Base-by-base conservation (phyloP, 2,888 invertebrate species). In the Lottia gigantea region DNA sequence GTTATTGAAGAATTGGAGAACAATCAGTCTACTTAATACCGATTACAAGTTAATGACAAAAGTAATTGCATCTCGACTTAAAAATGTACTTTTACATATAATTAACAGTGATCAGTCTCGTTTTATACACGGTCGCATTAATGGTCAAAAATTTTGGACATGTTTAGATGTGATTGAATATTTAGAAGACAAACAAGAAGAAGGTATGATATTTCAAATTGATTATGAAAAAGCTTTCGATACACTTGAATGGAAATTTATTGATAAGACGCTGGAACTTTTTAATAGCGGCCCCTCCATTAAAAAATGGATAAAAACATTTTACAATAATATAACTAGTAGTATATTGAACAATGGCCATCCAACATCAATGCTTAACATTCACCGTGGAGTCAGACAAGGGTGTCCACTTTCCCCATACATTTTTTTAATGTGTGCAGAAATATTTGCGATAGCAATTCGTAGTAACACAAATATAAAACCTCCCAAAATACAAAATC, bases 61-160 rank as follows among this genome's bases (percentile, higher is more conserved):
- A 62, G 46, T 26, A 14, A 15, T 73, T n/a, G 55, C 73, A 0
- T 16, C 46, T 14, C 47, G 73, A 64, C 26, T 71, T 14, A 71
- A 71, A 67, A 3, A 19, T 14, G 2, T 68, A 6, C 19, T 70
- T 23, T 49, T 62, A n/a, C 46, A 40, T 67, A 66, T 67, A 19
- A 73, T 73, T 15, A 46, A 69, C 19, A 19, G 61, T n/a, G 69
- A 69, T 46, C 71, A 71, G 62, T 66, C 62, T n/a, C 63, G 71
- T 15, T 71, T 66, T 62, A 49, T 71, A 4, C 15, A 62, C n/a
- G 45, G 47, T 11, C 15, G 67, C 46, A 55, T 66, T 25, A 64
- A 66, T 25, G 23, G 46, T 12, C 62, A 71, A 46, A 66, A 61
- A 19, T 62, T 66, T 45, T 25, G 68, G 45, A n/a, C 62, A 19